Percentiles rank a stretch among this genome's conserved stretches.
Conservation (phyloP, 2,113 vertebrate genomes). For the Cephalophus harveyi region DNA sequence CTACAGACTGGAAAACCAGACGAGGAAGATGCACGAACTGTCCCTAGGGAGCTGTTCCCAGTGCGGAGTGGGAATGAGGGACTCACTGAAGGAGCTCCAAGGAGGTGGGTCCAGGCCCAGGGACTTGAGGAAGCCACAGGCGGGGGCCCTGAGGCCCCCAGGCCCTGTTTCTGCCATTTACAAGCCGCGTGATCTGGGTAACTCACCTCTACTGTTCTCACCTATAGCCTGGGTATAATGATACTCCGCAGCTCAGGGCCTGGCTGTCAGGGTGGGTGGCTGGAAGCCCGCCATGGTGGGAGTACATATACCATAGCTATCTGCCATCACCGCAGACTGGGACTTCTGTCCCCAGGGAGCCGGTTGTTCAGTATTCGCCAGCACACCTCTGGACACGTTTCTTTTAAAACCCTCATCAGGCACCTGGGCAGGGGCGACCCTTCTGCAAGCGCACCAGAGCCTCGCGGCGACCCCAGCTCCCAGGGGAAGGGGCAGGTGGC, state of each 20-base stretch:
- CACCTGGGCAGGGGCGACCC: background rate
- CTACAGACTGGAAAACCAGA: background rate
- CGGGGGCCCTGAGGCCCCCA: background rate
- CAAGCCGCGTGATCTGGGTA: background rate
- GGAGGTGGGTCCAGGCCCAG: background rate
- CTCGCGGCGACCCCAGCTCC: fast-evolving
- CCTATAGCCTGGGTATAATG: fast-evolving
- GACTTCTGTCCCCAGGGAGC: background rate
- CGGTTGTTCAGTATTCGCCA: background rate
- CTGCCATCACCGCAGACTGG: background rate
- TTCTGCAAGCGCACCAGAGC: background rate
- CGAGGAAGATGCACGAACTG: fast-evolving
- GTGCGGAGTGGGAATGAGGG: background rate
- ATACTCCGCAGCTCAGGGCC: background rate
- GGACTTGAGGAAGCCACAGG: background rate
- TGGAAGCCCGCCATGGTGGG: fast-evolving
- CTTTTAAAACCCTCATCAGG: background rate
- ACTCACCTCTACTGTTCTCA: background rate
- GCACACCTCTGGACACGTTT: background rate
- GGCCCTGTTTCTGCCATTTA: background rate
- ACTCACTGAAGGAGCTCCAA: background rate
- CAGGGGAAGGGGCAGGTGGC: background rate
- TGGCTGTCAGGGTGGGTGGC: background rate
- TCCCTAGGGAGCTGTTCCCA: background rate
- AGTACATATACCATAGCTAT: background rate